These are phyloP conservation scores for Macrosteles quadrilineatus DNA, from an alignment of 1,140 invertebrate genomes.

Conservation along the genomic window DNA sequence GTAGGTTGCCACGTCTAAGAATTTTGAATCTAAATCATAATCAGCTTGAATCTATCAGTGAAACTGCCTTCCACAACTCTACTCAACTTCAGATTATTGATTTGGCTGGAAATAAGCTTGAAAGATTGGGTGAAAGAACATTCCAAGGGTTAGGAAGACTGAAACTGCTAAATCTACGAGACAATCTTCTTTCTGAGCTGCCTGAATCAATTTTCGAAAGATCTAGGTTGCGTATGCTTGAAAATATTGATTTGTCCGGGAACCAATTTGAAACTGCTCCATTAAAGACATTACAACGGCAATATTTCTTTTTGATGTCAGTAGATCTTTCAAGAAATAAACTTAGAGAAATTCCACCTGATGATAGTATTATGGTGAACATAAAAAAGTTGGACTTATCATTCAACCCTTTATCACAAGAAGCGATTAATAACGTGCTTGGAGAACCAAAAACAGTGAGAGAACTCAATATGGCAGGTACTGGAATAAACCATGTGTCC, in stretches of 20 bases:
- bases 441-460: slow-evolving; percentile 87
- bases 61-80: slow-evolving; percentile 88
- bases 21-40: slow-evolving; percentile 71
- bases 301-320: slow-evolving; percentile 76
- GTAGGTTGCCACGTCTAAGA: slow-evolving; percentile 70
- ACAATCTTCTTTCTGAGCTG: slow-evolving; percentile 72
- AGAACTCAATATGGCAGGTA: slow-evolving; percentile 76
- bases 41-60: slow-evolving; percentile 74
- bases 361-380: slow-evolving; percentile 83
- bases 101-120: slow-evolving; percentile 72
- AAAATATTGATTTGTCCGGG: slow-evolving; percentile 74
- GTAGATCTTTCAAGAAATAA: slow-evolving; percentile 80
- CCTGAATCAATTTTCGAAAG: slow-evolving; percentile 85
- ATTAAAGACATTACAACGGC: slow-evolving; percentile 73
- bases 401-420: slow-evolving; percentile 75
- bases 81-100: slow-evolving; percentile 81
- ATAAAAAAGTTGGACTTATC: slow-evolving; percentile 85
- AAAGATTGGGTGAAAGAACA: slow-evolving; percentile 72
- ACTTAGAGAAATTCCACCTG: slow-evolving; percentile 74
- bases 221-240: slow-evolving; percentile 72
- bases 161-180: slow-evolving; percentile 70
- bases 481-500: slow-evolving; percentile 66
- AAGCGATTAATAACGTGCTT: slow-evolving; percentile 72
- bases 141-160: slow-evolving; percentile 80
- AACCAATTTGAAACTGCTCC: slow-evolving; percentile 81